Base-by-base conservation (phyloP, 2,113 vertebrate species). In the Haemorhous mexicanus region DNA sequence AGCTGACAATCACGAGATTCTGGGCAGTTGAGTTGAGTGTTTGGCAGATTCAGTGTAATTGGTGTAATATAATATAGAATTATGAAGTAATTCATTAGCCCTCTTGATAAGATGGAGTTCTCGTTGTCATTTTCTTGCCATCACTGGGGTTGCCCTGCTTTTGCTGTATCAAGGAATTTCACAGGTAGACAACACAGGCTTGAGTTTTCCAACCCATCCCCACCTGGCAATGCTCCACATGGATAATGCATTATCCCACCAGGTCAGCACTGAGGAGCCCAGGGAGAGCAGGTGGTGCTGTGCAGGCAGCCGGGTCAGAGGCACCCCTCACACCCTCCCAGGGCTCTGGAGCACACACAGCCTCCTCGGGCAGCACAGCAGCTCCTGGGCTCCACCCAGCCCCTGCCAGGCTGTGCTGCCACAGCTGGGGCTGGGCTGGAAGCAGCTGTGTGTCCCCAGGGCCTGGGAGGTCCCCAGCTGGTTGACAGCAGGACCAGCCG, bases 401-500 rank as follows among this genome's bases (percentile, higher is more conserved):
- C n/a, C 26, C 35, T 43, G 55, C 66, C 47, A 50, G 35, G 39
- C 32, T 1, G 0, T 1, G 8, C 35, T 58, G 72, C 26, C 69
- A 20, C 3, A 4, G 43, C 81, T 53, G 4, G 17, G 75, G 69
- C 59, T 2, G 13, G 37, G 68, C 53, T 75, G 35, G 19, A 28
- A 66, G 49, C 74, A 78, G 72, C 41, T 33, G 50, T 9, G 37
- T 44, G 50, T 32, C n/a, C 56, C 61, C 58, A 63, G 20, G 82
- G 47, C 27, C 9, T 22, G 16, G 12, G 43, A 56, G 26, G 28
- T 27, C 44, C 43, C 7, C 7, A 83, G 58, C 23, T 13, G 46
- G 63, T 0, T 41, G 79, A 16, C 7, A 67, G 72, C 70, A 43
- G 6, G 2, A 50, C 7, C 10, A 13, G 68, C 63, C 0, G 0